phyloP scores from a whole-genome alignment of 2,113 vertebrate species.

The Fregata magnificens region DNA sequence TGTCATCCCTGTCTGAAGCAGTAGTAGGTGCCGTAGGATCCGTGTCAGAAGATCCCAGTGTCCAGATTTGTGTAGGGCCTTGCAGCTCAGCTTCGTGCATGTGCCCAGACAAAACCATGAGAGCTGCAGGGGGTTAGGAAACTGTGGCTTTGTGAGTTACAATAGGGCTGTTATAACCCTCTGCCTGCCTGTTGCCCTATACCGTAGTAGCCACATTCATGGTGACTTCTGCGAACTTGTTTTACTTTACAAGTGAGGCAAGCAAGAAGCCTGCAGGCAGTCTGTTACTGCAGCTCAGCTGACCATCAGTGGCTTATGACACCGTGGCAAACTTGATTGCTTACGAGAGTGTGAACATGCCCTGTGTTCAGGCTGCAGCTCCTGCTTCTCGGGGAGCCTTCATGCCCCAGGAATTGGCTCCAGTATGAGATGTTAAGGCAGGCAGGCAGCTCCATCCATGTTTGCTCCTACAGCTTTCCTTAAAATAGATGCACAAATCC shows the following conservation, averaged over 20 bases:
- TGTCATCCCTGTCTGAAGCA: background rate
- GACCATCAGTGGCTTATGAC: fast-evolving
- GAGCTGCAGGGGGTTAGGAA: background rate
- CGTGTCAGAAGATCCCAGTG: background rate
- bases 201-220: background rate
- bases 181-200: fast-evolving
- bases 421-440: background rate
- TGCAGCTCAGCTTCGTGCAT: fast-evolving
- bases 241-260: background rate
- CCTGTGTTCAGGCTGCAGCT: background rate
- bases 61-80: background rate
- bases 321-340: fast-evolving
- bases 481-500: background rate
- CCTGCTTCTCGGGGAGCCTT: background rate
- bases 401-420: fast-evolving
- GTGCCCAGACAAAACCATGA: background rate
- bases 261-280: background rate
- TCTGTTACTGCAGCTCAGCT: background rate
- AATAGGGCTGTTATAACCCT: background rate
- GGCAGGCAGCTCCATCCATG: background rate
- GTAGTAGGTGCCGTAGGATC: background rate
- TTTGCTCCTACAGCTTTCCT: background rate
- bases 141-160: background rate
- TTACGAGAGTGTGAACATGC: background rate
- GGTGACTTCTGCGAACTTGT: background rate